phyloP scores from a whole-genome alignment of 2,888 invertebrate species.

The Ctenicera cuprea region DNA sequence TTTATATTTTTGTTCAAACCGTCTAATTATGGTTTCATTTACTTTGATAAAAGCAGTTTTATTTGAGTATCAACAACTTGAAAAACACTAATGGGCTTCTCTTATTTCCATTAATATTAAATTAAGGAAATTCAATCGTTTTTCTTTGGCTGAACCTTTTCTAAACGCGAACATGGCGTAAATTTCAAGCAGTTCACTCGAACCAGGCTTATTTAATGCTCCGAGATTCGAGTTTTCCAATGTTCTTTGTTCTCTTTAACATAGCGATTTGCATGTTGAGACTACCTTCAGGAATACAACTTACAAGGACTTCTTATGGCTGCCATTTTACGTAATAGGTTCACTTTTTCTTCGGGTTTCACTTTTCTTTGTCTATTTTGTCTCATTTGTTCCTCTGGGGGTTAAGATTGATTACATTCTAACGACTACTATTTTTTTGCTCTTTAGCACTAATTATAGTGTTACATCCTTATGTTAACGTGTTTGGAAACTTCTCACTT shows the following conservation, averaged over 20 bases:
- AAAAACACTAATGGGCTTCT: too few species aligned
- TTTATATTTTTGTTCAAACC: background rate
- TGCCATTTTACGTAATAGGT: constrained; percentile 25
- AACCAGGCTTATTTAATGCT: background rate
- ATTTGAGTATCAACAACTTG: background rate
- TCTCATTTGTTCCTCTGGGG: constrained; percentile 30
- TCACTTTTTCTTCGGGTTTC: constrained; percentile 20
- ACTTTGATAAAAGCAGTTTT: constrained; percentile 7
- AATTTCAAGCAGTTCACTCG: constrained; percentile 10
- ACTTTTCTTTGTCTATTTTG: constrained; percentile 32
- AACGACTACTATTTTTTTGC: constrained; percentile 37
- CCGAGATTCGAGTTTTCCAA: background rate
- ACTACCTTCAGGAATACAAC: constrained; percentile 8
- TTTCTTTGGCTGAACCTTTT: background rate
- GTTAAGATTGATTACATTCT: constrained; percentile 39
- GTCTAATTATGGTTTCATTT: constrained; percentile 1
- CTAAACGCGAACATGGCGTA: constrained; percentile 1
- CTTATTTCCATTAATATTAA: too few species aligned
- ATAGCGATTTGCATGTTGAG: constrained; percentile 17
- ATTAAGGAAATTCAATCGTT: too few species aligned
- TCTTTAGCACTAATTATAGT: constrained; percentile 17
- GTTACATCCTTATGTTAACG: constrained; percentile 15
- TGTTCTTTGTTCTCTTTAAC: constrained; percentile 18
- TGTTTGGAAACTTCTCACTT: too few species aligned
- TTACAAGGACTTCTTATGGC: constrained; percentile 17